phyloP scores from a whole-genome alignment of 1,140 invertebrate genomes.

The Drosophila triauraria region DNA sequence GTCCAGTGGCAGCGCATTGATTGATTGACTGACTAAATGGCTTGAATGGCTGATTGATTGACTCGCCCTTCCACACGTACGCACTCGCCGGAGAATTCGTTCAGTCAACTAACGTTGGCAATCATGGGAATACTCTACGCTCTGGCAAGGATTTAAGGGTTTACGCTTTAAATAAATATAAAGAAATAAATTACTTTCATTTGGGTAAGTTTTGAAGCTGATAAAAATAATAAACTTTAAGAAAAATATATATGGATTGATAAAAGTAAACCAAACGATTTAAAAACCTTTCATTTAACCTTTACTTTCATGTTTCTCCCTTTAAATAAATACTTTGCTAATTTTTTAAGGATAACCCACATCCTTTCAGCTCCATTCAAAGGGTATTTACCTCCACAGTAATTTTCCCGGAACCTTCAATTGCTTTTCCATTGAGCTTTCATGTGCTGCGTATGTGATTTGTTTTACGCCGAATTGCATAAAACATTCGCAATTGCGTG shows the following conservation, averaged over 20 bases:
- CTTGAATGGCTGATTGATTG: conserved; percentile 81
- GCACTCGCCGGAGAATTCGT: conserved; percentile 27
- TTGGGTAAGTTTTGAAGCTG: neutral
- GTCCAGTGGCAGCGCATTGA: conserved; percentile 59
- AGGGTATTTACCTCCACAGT: conserved; percentile 39
- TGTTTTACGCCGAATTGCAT: conserved; percentile 78
- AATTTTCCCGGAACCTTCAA: conserved; percentile 46
- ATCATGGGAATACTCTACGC: conserved; percentile 27
- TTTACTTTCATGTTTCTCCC: neutral
- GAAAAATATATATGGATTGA: neutral
- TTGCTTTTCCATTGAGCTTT: conserved; percentile 51
- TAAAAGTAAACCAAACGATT: neutral
- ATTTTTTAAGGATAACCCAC: neutral
- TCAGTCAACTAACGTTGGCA: conserved; percentile 5
- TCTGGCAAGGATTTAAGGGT: neutral
- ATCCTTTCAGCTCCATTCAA: conserved; percentile 11
- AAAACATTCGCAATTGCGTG: conserved; percentile 62
- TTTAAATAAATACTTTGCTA: neutral
- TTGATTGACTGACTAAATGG: conserved; percentile 81
- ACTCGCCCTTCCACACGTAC: conserved; percentile 58
- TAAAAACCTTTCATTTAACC: too few species aligned
- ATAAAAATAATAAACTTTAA: neutral
- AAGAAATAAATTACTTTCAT: neutral
- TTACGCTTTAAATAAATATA: neutral
- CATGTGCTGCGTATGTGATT: conserved; percentile 62